Evolutionary conservation across 2,113 vertebrate species (phyloP), one percentile per base, ranked within the genome.

Genomic region (Platysternon megacephalum): DNA sequence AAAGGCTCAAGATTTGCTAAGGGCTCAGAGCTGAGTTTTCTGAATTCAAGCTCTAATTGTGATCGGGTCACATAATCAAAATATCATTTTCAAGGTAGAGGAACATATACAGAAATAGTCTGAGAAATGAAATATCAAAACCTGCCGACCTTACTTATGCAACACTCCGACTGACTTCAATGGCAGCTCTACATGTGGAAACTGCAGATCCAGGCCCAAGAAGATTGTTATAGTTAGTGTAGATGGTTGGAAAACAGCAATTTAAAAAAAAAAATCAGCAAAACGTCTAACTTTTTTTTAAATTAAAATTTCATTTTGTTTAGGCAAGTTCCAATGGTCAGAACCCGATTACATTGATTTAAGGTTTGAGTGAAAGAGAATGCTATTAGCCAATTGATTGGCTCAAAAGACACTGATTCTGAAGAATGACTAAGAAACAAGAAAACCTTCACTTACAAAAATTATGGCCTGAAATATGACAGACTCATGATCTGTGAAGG

Each of bases 391-490:
- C 91, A 97, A 92, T 21, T 90, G 26, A 82, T 87, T 89, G 16
- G 92, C 56, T 94, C 78, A 44, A 87, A 82, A 97, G 88, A 35
- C 79, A 51, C 85, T 76, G 74, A 93, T 94, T 89, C 84, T 81
- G 84, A 93, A 92, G 91, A 97, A 96, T 86, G 93, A 56, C 46
- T 84, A 82, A 4, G 52, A 84, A 96, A 90, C 78, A 87, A 91
- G 87, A 95, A 94, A 97, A n/a, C 51, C 84, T n/a, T 29, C 55
- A 85, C 84, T 92, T 48, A 91, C 68, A 51, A 82, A 89, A 24
- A 93, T 61, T 94, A 35, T 91, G 89, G 65, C 35, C 44, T 0
- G 17, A 13, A 44, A 35, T 39, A 90, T 89, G 93, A 95, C 68
- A 96, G 89, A 85, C 93, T 79, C 35, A 35, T 35, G 51, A 56